Evolutionary conservation across 1,140 invertebrate species (phyloP).

Genomic region (Zaprionus vittiger): DNA sequence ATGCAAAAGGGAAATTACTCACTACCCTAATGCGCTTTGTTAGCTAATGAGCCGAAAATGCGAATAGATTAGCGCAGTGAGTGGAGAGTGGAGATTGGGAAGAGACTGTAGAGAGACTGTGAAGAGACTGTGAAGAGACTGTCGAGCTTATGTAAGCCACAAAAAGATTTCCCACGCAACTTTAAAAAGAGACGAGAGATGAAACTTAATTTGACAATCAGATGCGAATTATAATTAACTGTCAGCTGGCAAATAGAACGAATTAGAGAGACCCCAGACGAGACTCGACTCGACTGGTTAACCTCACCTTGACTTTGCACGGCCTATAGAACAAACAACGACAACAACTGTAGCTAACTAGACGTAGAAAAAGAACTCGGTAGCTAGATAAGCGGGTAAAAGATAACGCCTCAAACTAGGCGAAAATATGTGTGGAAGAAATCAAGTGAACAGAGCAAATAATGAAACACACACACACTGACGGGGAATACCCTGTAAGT

Average conservation of each 20-base stretch:
- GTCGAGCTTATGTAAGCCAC: constrained; percentile 55
- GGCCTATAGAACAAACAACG: constrained; percentile 28
- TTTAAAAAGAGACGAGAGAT: constrained; percentile 52
- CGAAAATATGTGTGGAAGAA: constrained; percentile 44
- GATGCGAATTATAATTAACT: constrained; percentile 72
- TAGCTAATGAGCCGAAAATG: constrained; percentile 66
- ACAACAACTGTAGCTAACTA: constrained; percentile 15
- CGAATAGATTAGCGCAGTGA: constrained; percentile 31
- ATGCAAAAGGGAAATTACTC: constrained; percentile 61
- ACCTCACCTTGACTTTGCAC: constrained; percentile 75
- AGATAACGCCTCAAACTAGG: constrained; percentile 66
- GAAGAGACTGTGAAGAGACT: neutral
- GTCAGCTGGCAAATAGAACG: constrained; percentile 47
- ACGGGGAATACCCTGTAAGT: neutral
- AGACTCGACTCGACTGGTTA: constrained; percentile 18
- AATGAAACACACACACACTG: constrained; percentile 28
- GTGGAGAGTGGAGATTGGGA: neutral
- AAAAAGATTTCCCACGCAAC: constrained; percentile 69
- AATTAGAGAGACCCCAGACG: constrained; percentile 36
- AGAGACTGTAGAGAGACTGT: neutral
- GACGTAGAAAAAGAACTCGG: constrained; percentile 40
- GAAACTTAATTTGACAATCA: constrained; percentile 72
- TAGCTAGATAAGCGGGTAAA: constrained; percentile 68
- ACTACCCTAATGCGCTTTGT: constrained; percentile 69
- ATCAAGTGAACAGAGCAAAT: constrained; percentile 33